These are phyloP conservation scores for Gymnodraco acuticeps DNA, from an alignment of 2,797 vertebrate genomes.

Conservation along the genomic window DNA sequence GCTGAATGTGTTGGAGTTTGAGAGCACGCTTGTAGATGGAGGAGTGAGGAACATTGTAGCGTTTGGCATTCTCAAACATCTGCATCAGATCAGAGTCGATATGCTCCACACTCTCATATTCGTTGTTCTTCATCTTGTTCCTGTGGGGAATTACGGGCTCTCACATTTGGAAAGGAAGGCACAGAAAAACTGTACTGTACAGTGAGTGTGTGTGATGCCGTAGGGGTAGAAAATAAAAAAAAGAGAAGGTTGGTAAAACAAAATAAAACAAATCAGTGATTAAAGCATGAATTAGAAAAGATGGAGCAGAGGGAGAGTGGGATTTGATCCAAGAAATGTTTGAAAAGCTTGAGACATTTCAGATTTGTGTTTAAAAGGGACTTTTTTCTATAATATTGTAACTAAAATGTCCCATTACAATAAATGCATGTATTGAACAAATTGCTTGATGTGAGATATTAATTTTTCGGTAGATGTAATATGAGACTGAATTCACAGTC, in stretches of 20 bases:
- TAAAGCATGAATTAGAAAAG: constrained; percentile 11
- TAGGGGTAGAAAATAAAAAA: constrained; percentile 51
- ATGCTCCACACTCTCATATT: constrained; percentile 95
- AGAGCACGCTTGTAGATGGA: constrained; percentile 96
- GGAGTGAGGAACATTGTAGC: constrained; percentile 96
- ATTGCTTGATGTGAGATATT: background rate
- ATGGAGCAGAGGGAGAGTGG: background rate
- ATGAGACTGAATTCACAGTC: background rate
- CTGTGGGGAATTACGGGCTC: constrained; percentile 81
- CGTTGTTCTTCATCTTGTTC: constrained; percentile 95
- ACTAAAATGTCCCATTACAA: background rate
- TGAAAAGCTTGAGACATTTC: background rate
- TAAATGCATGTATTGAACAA: background rate
- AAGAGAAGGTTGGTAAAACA: constrained; percentile 50
- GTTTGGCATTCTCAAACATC: constrained; percentile 99
- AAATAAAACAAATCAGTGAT: constrained; percentile 36
- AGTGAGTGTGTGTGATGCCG: constrained; percentile 55
- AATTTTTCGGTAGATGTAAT: background rate
- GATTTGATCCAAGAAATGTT: background rate
- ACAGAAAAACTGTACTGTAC: constrained; percentile 72
- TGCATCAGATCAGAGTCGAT: constrained; percentile 93
- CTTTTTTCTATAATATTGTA: background rate
- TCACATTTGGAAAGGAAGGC: constrained; percentile 74
- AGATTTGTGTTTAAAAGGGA: background rate
- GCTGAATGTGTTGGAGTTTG: constrained; percentile 97